Conservation (phyloP, 2,888 invertebrate genomes). For the Polietes domitor region DNA sequence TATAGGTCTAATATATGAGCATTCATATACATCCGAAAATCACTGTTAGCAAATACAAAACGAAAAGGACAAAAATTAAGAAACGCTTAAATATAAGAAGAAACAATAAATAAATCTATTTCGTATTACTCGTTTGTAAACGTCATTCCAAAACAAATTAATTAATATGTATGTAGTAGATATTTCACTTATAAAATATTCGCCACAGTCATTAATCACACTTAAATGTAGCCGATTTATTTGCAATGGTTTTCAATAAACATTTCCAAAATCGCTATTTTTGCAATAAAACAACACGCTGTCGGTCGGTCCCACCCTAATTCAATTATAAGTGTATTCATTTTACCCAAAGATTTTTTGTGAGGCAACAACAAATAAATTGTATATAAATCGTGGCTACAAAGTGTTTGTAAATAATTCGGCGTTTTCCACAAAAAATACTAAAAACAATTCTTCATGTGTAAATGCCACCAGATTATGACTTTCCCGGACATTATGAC, state of each 20-base stretch:
- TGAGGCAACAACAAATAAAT: not conserved
- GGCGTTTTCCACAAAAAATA: not conserved
- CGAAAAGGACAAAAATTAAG: too few relatives aligned
- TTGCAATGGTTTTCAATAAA: not conserved
- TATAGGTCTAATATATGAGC: too few relatives aligned
- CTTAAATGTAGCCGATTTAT: not conserved
- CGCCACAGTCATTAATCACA: too few relatives aligned
- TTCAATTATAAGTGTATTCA: not conserved
- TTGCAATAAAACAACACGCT: not conserved
- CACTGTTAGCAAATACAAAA: too few relatives aligned
- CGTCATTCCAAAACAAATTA: too few relatives aligned
- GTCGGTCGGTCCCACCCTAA: slow-evolving; percentile 9
- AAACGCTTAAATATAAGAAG: too few relatives aligned
- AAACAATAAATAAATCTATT: too few relatives aligned
- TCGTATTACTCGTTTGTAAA: too few relatives aligned
- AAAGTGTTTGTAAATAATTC: slow-evolving; percentile 35
- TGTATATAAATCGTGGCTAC: slow-evolving; percentile 35
- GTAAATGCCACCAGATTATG: not conserved
- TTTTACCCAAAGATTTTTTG: not conserved
- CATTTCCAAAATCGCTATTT: not conserved
- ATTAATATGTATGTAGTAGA: too few relatives aligned
- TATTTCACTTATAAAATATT: not conserved
- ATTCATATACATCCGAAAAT: too few relatives aligned
- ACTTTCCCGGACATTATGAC: slow-evolving; percentile 22
- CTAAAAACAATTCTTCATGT: not conserved